Evolutionary conservation across 2,888 invertebrate genomes (phyloP), one percentile per base, ranked within the genome.

Genomic region (Melieria picta): DNA sequence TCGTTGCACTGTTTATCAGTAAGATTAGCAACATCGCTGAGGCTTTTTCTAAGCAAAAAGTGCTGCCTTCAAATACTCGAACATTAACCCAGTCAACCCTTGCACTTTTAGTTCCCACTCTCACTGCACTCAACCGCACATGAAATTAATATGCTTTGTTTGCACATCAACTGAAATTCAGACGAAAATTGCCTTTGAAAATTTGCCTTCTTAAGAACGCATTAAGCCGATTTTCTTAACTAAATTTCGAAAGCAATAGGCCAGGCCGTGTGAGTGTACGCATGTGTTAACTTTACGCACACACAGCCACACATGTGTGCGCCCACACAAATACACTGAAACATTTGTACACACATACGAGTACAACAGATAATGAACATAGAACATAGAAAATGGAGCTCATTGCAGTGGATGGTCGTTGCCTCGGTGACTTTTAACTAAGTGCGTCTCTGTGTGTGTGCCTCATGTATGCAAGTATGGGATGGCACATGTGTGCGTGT

Each of bases 161-260:
- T 30, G 30, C 30, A 30, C 30, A 30, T 30, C 30, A 30, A 30
- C 30, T 30, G 30, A 30, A 30, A 30, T 30, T 30, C 30, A 30
- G 2, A 30, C 11, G 16, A 47, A 71, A 69, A 16, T 69, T 47
- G 48, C 48, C 48, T 57, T 69, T 13, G 48, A 13, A 71, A 65
- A 52, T 45, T 62, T 71, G 63, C 55, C 71, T 71, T 71, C 71
- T 71, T 71, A 71, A 71, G 71, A 71, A 71, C 71, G 55, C 61
- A 71, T 65, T 71, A 71, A 71, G 58, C 69, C 62, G 69, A 52
- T 69, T 69, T 62, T 56, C 62, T 62, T 62, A 62, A 62, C 62
- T 69, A 52, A 70, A 57, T 70, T 70, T 62, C 61, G 61, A 62
- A 55, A 50, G 56, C 47, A 63, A 69, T 56, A 69, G 63, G 69